These are phyloP conservation scores for Reticulitermes lucifugus DNA, from an alignment of 2,888 invertebrate genomes.

Conservation along the genomic window DNA sequence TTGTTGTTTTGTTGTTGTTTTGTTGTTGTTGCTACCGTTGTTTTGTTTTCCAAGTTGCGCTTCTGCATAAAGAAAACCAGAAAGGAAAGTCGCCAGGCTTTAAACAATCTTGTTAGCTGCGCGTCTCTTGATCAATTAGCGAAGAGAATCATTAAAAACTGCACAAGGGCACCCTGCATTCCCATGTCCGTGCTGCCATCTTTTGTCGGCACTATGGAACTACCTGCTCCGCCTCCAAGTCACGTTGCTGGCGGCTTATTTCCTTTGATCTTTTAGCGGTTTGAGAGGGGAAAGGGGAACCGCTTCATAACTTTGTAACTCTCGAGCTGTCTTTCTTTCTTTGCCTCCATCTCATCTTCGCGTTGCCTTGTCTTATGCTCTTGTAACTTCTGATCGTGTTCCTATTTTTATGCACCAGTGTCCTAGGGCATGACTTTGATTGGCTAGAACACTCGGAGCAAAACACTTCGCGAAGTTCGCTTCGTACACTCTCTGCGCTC, in stretches of 20 bases:
- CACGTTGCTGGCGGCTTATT: conserved; percentile 31
- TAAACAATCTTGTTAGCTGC: neutral
- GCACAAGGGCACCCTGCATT: neutral
- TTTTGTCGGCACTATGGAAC: conserved; percentile 27
- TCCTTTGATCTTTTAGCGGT: conserved; percentile 31
- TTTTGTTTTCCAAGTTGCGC: too few relatives aligned
- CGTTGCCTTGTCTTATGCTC: neutral
- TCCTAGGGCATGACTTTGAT: neutral
- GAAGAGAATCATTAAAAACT: neutral
- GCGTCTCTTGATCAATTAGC: neutral
- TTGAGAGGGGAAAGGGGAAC: neutral
- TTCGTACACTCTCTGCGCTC: too few relatives aligned
- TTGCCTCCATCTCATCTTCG: neutral
- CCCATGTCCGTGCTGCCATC: conserved; percentile 32
- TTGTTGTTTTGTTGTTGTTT: too few relatives aligned
- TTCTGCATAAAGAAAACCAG: too few relatives aligned
- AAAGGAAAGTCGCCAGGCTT: neutral
- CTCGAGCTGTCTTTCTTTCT: neutral
- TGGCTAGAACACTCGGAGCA: too few relatives aligned
- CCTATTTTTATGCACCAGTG: neutral
- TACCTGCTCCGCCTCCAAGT: conserved; percentile 34
- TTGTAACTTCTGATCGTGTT: neutral
- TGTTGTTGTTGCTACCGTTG: too few relatives aligned
- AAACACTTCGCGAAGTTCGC: too few relatives aligned
- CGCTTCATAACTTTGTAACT: conserved; percentile 31